Percentiles rank a stretch among this genome's conserved stretches.
Evolutionary conservation across 2,797 vertebrate species (phyloP).

Genomic region (Setipinna tenuifilis): DNA sequence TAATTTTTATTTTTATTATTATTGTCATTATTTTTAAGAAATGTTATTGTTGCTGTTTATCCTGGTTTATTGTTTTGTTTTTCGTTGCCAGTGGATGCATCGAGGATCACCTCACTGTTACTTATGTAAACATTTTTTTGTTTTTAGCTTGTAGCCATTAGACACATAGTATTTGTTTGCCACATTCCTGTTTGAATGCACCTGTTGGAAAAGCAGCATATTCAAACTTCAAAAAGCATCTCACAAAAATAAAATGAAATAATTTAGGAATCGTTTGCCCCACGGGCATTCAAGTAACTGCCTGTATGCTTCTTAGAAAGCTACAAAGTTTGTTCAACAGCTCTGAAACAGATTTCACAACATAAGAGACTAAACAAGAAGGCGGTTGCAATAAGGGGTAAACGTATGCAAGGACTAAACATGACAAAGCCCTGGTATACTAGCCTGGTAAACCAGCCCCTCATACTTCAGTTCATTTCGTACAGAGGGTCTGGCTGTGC

Average conservation of each 20-base stretch:
- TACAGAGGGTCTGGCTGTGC: too few relatives aligned
- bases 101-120: slow-evolving; percentile 7
- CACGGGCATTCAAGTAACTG: slow-evolving; percentile 39
- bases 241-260: slow-evolving; percentile 5
- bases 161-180: slow-evolving; percentile 2
- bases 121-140: not conserved
- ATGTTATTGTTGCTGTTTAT: not conserved
- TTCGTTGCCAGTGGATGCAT: not conserved
- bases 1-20: slow-evolving; percentile 7
- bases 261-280: slow-evolving; percentile 24
- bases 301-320: slow-evolving; percentile 38
- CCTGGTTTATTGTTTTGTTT: slow-evolving; percentile 11
- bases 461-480: too few relatives aligned
- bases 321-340: slow-evolving; percentile 29
- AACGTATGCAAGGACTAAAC: slow-evolving; percentile 34
- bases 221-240: slow-evolving; percentile 28
- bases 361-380: slow-evolving; percentile 25
- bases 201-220: slow-evolving; percentile 26
- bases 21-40: not conserved
- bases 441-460: too few relatives aligned
- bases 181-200: slow-evolving; percentile 35
- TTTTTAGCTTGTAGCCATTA: not conserved
- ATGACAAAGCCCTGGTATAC: too few relatives aligned
- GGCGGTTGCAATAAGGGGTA: slow-evolving; percentile 26
- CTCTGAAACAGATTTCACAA: slow-evolving; percentile 34